These are phyloP conservation scores for Dreissena rostriformis DNA, from an alignment of 1,140 invertebrate genomes.

Conservation along the genomic window DNA sequence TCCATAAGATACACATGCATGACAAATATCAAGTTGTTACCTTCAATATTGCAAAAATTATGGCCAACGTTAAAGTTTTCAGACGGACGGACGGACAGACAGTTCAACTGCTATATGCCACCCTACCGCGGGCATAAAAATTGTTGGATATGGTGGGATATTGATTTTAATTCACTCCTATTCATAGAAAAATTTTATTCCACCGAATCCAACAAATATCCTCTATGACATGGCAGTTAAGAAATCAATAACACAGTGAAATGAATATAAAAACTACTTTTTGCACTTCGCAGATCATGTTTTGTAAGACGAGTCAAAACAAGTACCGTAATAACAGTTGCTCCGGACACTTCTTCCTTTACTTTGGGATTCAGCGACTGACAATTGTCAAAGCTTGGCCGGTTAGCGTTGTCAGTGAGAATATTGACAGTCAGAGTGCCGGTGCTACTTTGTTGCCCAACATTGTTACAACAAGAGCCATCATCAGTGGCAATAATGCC, in stretches of 20 bases:
- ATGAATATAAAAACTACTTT: not conserved
- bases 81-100: no score
- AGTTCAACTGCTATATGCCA: no score
- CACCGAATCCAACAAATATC: not conserved
- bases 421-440: constrained; percentile 46
- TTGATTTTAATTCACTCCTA: no score
- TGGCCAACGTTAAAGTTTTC: no score
- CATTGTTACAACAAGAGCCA: constrained; percentile 27
- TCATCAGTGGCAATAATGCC: constrained; percentile 29
- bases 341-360: constrained; percentile 26
- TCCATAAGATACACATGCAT: no score
- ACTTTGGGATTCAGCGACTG: constrained; percentile 9
- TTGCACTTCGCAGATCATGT: not conserved
- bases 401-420: constrained; percentile 15
- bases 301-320: not conserved
- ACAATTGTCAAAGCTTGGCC: constrained; percentile 37
- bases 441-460: not conserved
- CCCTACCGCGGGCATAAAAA: no score
- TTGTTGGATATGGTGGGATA: no score
- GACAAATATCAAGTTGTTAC: no score
- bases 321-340: constrained; percentile 32
- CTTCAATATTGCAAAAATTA: no score
- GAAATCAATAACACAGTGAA: not conserved
- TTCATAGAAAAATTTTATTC: no score
- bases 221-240: not conserved